Evolutionary conservation across 1,140 invertebrate genomes (phyloP).

Genomic region (Drosophila fuyamai): DNA sequence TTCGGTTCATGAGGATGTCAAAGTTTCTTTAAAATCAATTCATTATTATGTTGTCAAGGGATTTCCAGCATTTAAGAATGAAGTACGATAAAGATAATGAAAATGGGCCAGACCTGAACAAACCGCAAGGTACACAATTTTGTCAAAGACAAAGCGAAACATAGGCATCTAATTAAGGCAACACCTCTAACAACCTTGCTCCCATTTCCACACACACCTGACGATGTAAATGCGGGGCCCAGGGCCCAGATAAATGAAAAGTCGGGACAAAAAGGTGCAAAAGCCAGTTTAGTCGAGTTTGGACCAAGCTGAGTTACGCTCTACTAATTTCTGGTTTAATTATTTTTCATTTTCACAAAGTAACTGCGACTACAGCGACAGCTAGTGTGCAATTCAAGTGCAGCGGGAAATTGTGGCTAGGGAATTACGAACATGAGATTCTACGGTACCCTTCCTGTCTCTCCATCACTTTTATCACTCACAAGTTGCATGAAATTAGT

Average conservation of each 20-base stretch:
- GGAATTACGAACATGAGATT: constrained; percentile 43
- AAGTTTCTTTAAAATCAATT: constrained; percentile 46
- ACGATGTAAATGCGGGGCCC: constrained; percentile 33
- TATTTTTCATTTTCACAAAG: constrained; percentile 80
- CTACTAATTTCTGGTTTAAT: constrained; percentile 81
- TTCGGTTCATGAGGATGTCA: constrained; percentile 16
- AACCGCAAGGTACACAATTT: constrained; percentile 10
- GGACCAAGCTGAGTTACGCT: constrained; percentile 57
- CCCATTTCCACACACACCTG: constrained; percentile 19
- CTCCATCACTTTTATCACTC: background rate
- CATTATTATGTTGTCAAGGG: constrained; percentile 27
- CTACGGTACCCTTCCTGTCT: background rate
- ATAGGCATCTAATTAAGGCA: constrained; percentile 48
- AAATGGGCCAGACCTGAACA: constrained; percentile 8
- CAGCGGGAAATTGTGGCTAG: constrained; percentile 60
- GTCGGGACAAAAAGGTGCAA: constrained; percentile 43
- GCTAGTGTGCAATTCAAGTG: constrained; percentile 65
- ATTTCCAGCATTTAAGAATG: constrained; percentile 2
- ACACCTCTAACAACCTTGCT: constrained; percentile 49
- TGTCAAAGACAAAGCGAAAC: constrained; percentile 30
- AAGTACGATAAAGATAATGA: constrained; percentile 25
- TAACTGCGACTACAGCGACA: constrained; percentile 59
- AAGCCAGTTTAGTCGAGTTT: constrained; percentile 40
- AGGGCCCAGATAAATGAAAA: constrained; percentile 45
- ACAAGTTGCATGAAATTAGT: constrained; percentile 69